A percentile compares a stretch with the other conserved stretches of the same genome.
Conservation (phyloP, 2,113 vertebrate species). For the Plectropomus leopardus region DNA sequence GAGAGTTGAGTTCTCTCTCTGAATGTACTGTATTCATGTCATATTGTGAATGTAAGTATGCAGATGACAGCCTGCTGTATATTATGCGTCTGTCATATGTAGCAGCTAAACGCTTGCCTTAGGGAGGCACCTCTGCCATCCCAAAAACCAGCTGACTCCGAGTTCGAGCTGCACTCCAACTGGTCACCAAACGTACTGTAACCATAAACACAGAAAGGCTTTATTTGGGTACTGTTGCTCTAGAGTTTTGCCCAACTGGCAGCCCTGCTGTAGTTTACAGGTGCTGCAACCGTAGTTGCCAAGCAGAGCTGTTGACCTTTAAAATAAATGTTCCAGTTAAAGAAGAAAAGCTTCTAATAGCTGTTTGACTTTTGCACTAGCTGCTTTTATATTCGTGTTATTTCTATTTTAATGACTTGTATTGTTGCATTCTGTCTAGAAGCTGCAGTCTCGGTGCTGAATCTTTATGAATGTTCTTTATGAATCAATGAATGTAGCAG, state of each 20-base stretch:
- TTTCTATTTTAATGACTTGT: background rate
- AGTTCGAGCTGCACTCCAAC: constrained; percentile 14
- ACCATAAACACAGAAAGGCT: constrained; percentile 2
- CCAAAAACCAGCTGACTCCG: background rate
- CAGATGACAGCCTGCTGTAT: constrained; percentile 1
- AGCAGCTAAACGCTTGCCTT: constrained; percentile 27
- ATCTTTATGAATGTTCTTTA: constrained; percentile 16
- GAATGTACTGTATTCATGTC: constrained; percentile 24
- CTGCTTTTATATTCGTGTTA: background rate
- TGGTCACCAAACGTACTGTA: constrained; percentile 15
- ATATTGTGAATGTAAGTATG: background rate
- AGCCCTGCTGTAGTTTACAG: background rate
- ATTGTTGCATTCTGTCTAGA: background rate
- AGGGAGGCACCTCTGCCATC: background rate
- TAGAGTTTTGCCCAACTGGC: constrained; percentile 2
- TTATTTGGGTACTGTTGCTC: constrained; percentile 5
- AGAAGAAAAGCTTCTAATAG: background rate
- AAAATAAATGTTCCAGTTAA: background rate
- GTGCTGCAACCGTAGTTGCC: constrained; percentile 2
- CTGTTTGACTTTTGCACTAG: constrained; percentile 26
- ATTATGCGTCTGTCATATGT: background rate
- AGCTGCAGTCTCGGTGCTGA: background rate
- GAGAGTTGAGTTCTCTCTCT: background rate
- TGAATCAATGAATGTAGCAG: background rate
- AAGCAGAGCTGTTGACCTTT: background rate